Evolutionary conservation across 2,888 invertebrate genomes (phyloP).

Genomic region (Stomorhina lunata): DNA sequence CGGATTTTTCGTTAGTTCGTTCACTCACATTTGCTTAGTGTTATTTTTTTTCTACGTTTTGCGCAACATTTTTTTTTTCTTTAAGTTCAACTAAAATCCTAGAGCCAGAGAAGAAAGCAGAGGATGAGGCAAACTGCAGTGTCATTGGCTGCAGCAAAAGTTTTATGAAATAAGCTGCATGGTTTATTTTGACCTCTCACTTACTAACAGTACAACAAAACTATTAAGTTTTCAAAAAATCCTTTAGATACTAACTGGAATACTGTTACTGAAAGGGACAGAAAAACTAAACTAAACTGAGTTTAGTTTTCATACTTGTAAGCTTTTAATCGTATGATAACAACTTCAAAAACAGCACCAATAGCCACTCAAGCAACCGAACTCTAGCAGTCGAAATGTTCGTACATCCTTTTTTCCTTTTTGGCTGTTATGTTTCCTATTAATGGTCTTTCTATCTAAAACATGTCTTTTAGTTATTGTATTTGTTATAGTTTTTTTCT

Average conservation of each 20-base stretch:
- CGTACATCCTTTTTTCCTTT: background rate
- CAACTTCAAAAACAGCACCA: conserved; percentile 4
- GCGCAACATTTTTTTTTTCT: background rate
- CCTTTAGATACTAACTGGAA: background rate
- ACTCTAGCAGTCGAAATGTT: background rate
- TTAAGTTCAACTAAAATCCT: background rate
- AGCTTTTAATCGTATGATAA: conserved; percentile 51
- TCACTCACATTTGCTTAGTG: background rate
- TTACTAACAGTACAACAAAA: conserved; percentile 20
- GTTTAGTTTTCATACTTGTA: conserved; percentile 4
- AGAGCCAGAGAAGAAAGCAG: background rate
- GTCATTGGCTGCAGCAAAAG: conserved; percentile 53
- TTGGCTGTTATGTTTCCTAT: background rate
- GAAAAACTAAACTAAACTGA: background rate
- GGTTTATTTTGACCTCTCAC: conserved; percentile 49
- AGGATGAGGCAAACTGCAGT: conserved; percentile 22
- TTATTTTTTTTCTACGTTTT: conserved; percentile 10
- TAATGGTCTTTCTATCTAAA: background rate
- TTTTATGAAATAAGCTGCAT: conserved; percentile 42
- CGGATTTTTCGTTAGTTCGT: conserved; percentile 51
- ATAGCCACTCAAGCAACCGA: background rate
- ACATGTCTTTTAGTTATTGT: background rate
- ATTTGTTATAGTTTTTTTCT: background rate
- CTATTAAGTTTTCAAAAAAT: background rate
- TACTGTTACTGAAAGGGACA: background rate